phyloP scores from a whole-genome alignment of 23 tunicate species.

The Clavelina lepadiformis region DNA sequence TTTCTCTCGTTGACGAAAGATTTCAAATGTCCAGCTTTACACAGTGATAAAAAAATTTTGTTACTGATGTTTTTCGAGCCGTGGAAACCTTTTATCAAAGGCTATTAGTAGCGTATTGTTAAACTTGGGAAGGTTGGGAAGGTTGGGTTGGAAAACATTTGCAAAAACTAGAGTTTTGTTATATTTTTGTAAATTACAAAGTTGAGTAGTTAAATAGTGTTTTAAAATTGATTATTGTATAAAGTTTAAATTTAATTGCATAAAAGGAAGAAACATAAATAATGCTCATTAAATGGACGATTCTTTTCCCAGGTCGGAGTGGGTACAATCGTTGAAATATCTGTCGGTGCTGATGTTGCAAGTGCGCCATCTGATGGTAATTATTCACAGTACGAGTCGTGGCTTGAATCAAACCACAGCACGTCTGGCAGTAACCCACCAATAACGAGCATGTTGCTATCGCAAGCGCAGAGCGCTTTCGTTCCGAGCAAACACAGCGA shows the following conservation, averaged over 20 bases:
- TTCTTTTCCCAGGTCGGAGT: constrained; percentile 33
- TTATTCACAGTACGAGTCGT: constrained; percentile 46
- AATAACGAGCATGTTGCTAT: not conserved
- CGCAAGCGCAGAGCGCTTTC: constrained; percentile 1
- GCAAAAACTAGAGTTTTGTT: no score
- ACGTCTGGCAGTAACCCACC: constrained; percentile 29
- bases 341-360: constrained; percentile 32
- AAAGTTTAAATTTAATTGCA: not conserved
- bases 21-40: not conserved
- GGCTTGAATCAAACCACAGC: constrained; percentile 56
- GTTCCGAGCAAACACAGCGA: constrained; percentile 1
- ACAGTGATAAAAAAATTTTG: not conserved
- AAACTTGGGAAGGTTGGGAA: no score
- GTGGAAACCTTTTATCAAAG: no score
- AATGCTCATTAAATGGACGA: not conserved
- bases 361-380: constrained; percentile 79
- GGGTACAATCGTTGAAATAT: constrained; percentile 42
- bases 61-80: no score
- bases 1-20: no score
- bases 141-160: no score
- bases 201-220: no score
- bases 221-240: no score
- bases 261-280: not conserved
- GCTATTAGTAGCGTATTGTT: no score
- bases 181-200: no score